A percentile compares a stretch with the other conserved stretches of the same genome.
phyloP scores from a whole-genome alignment of 2,797 vertebrate genomes.

The Potorous gilbertii region DNA sequence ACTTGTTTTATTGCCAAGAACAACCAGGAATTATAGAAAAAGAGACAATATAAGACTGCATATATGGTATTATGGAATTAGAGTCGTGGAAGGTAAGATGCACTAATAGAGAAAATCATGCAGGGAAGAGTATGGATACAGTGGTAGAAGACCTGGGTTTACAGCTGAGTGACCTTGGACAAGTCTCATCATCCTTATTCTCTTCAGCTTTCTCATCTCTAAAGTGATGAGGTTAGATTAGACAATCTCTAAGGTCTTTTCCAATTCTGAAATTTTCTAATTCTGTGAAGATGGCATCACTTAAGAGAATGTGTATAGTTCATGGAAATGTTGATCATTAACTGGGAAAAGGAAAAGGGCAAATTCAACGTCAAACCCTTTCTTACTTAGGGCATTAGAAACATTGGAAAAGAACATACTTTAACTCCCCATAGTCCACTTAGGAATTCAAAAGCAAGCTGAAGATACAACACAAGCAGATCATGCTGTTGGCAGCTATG shows the following conservation, averaged over 20 bases:
- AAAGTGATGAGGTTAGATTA: not conserved
- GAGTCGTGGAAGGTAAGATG: not conserved
- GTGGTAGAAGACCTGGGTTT: not conserved
- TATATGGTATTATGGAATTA: not conserved
- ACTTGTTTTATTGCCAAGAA: slow-evolving; percentile 71
- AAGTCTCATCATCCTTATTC: not conserved
- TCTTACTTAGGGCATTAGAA: slow-evolving; percentile 20
- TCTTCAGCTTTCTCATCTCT: not conserved
- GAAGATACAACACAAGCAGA: not conserved
- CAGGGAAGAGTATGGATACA: not conserved
- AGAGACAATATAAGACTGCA: too few relatives aligned
- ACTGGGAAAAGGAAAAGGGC: slow-evolving; percentile 75
- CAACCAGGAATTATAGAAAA: not conserved
- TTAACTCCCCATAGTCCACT: slow-evolving; percentile 58
- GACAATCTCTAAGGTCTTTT: not conserved
- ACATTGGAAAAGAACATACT: slow-evolving; percentile 55
- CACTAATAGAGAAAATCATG: not conserved
- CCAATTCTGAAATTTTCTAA: not conserved
- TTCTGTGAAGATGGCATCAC: slow-evolving; percentile 45
- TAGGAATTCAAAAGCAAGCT: not conserved
- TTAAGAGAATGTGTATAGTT: slow-evolving; percentile 45
- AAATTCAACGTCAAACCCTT: slow-evolving; percentile 64
- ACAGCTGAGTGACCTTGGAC: not conserved
- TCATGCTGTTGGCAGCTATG: rapidly evolving
- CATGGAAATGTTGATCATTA: slow-evolving; percentile 71